phyloP scores from a whole-genome alignment of 2,797 vertebrate genomes.

The Smutsia temminckii region DNA sequence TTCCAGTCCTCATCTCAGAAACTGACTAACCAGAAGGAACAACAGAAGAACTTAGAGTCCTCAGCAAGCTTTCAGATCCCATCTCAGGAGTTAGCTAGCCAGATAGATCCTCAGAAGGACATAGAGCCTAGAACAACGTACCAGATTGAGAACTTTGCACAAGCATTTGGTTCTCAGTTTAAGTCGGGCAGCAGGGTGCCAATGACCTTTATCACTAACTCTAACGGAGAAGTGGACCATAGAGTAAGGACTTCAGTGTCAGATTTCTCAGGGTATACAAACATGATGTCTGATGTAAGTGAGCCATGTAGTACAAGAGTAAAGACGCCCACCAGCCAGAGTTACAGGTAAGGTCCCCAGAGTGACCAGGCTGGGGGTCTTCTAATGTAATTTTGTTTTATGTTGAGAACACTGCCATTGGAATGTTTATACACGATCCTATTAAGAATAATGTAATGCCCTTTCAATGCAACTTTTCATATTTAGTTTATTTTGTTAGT shows the following conservation, averaged over 20 bases:
- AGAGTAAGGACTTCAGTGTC: constrained; percentile 98
- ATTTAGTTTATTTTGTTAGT: constrained; percentile 92
- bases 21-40: constrained; percentile 93
- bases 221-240: constrained; percentile 95
- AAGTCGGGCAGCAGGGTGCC: constrained; percentile 98
- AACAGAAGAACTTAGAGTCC: constrained; percentile 89
- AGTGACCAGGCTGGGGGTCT: constrained; percentile 88
- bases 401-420: constrained; percentile 97
- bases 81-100: constrained; percentile 92
- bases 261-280: constrained; percentile 99
- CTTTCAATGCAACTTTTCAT: constrained; percentile 99
- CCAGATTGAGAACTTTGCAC: constrained; percentile 99
- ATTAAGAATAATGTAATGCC: constrained; percentile 97
- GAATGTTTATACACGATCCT: constrained; percentile 97
- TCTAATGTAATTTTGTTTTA: constrained; percentile 88
- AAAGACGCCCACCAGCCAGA: constrained; percentile 99
- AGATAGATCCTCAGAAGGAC: constrained; percentile 94
- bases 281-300: constrained; percentile 98
- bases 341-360: constrained; percentile 96
- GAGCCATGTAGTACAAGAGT: constrained; percentile 99
- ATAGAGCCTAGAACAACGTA: constrained; percentile 92
- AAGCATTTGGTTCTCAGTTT: constrained; percentile 99
- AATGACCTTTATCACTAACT: constrained; percentile 93
- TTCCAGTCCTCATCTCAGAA: constrained; percentile 95
- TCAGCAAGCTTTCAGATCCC: constrained; percentile 90